These are phyloP conservation scores for Polylopha cassiicola DNA, from an alignment of 2,888 invertebrate species.

Conservation along the genomic window DNA sequence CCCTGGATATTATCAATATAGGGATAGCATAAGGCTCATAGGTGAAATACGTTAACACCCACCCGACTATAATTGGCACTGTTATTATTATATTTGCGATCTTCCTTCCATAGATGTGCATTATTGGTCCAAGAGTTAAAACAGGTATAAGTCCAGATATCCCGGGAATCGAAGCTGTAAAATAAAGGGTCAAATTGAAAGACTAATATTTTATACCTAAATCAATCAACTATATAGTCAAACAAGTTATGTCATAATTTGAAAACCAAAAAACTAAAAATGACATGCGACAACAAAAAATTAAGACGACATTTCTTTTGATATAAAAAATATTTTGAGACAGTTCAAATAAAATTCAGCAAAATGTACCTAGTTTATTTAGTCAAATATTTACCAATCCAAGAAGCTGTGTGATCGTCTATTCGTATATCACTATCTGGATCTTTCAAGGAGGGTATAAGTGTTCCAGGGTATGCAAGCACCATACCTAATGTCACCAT, in stretches of 20 bases:
- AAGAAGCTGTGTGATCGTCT: background rate
- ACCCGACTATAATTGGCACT: background rate
- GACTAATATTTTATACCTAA: too few species aligned
- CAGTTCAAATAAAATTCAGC: too few species aligned
- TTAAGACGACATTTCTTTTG: too few species aligned
- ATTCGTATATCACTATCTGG: background rate
- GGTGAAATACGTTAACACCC: slow-evolving; percentile 3
- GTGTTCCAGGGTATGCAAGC: background rate
- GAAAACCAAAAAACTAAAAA: too few species aligned
- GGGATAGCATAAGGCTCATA: slow-evolving; percentile 1
- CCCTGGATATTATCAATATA: slow-evolving; percentile 1
- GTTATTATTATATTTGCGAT: background rate
- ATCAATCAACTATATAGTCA: too few species aligned
- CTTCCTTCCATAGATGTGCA: slow-evolving; percentile 8
- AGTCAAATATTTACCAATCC: slow-evolving; percentile 7
- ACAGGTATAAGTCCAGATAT: slow-evolving; percentile 3
- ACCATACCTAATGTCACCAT: slow-evolving; percentile 2
- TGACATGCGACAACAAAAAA: too few species aligned
- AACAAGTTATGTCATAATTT: too few species aligned
- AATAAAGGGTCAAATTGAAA: too few species aligned
- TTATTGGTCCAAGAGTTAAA: slow-evolving; percentile 4
- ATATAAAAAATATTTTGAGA: too few species aligned
- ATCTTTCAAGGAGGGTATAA: background rate
- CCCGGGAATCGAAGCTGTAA: slow-evolving; percentile 6
- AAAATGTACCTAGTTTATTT: too few species aligned